Conservation (phyloP, 2,888 invertebrate genomes). For the Meloe dianella region DNA sequence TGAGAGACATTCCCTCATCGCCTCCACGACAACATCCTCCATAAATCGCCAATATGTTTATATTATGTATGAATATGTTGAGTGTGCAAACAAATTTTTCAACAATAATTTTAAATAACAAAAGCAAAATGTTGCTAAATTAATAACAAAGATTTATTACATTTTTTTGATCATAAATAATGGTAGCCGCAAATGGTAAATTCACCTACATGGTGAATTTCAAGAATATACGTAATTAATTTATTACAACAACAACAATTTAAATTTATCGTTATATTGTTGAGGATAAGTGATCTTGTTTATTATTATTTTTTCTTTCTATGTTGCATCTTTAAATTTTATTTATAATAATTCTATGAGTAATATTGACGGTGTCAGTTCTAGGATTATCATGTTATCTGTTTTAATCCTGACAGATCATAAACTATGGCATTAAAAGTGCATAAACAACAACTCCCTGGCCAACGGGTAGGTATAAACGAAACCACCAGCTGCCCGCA, state of each 20-base stretch:
- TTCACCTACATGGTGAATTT: conserved; percentile 49
- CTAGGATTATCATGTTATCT: conserved; percentile 50
- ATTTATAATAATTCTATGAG: conserved; percentile 25
- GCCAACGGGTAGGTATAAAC: conserved; percentile 44
- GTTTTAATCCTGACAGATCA: conserved; percentile 47
- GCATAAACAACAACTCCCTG: conserved; percentile 47
- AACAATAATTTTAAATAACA: conserved; percentile 14
- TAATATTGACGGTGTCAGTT: conserved; percentile 42
- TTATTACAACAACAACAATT: conserved; percentile 40
- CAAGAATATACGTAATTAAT: conserved; percentile 53
- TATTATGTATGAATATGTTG: neutral
- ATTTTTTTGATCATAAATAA: conserved; percentile 49
- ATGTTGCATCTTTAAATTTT: neutral
- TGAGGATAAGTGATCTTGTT: neutral
- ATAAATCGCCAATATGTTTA: neutral
- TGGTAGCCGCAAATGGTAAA: conserved; percentile 52
- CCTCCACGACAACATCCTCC: neutral
- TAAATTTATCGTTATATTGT: neutral
- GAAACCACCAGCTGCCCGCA: conserved; percentile 25
- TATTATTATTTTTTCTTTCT: neutral
- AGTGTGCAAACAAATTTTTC: neutral
- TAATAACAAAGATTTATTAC: conserved; percentile 50
- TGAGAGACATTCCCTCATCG: neutral
- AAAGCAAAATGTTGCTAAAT: conserved; percentile 32
- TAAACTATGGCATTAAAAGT: conserved; percentile 36